phyloP scores from a whole-genome alignment of 2,113 vertebrate genomes.

The Silurus meridionalis region DNA sequence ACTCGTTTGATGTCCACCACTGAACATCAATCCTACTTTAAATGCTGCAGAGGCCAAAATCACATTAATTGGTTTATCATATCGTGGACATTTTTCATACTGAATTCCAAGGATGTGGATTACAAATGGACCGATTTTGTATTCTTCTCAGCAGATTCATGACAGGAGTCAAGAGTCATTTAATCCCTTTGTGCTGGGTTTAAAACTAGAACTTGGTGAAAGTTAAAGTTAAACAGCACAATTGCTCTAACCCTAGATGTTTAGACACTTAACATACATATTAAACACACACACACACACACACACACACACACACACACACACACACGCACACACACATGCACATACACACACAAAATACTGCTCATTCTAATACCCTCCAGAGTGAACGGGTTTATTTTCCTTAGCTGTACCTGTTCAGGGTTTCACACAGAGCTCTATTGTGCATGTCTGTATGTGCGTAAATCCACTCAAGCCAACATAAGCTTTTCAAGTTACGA shows the following conservation, averaged over 20 bases:
- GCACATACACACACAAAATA: neutral
- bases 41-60: neutral
- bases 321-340: neutral
- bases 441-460: constrained; percentile 24
- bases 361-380: neutral
- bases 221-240: neutral
- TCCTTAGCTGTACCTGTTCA: constrained; percentile 39
- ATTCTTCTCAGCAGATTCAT: neutral
- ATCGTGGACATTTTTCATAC: neutral
- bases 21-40: neutral
- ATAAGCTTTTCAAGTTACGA: constrained; percentile 29
- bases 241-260: neutral
- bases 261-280: constrained; percentile 18
- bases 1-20: no score
- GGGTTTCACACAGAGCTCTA: constrained; percentile 35
- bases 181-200: neutral
- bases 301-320: constrained; percentile 13
- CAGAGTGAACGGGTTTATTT: constrained; percentile 43
- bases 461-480: constrained; percentile 26
- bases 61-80: neutral
- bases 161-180: neutral
- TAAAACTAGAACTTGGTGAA: neutral
- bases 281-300: neutral
- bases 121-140: neutral
- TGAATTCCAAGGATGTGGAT: neutral